phyloP scores from a whole-genome alignment of 2,888 invertebrate genomes.

The Amphipoea lucens region DNA sequence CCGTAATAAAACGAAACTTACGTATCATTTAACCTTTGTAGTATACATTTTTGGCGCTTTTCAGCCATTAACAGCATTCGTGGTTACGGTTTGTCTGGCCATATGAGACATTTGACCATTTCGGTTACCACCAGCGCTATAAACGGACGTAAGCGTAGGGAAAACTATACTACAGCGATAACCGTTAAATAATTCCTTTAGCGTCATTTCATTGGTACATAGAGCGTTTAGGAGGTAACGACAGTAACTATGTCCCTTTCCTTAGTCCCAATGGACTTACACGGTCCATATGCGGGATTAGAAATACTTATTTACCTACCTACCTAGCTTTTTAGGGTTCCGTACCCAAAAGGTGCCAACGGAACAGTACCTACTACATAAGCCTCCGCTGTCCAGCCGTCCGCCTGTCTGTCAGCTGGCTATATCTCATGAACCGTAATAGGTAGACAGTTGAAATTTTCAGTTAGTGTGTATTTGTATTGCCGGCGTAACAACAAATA shows the following conservation, averaged over 20 bases:
- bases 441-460: background rate
- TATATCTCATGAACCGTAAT: background rate
- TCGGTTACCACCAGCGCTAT: constrained; percentile 17
- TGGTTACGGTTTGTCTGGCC: constrained; percentile 37
- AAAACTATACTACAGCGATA: constrained; percentile 21
- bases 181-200: constrained; percentile 30
- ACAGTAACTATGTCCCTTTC: constrained; percentile 20
- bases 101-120: constrained; percentile 50
- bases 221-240: constrained; percentile 7
- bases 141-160: constrained; percentile 17
- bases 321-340: background rate
- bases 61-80: constrained; percentile 50
- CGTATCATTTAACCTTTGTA: constrained; percentile 55
- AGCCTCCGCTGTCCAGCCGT: background rate
- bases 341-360: background rate
- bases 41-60: constrained; percentile 54
- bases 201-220: constrained; percentile 17
- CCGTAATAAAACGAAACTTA: constrained; percentile 52
- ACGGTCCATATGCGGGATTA: constrained; percentile 24
- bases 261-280: constrained; percentile 16
- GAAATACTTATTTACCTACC: background rate
- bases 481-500: too few species aligned
- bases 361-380: background rate
- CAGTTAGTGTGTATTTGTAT: background rate
- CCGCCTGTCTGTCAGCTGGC: background rate